phyloP scores from a whole-genome alignment of 2,888 invertebrate genomes.

The Meteorus cinctellus region DNA sequence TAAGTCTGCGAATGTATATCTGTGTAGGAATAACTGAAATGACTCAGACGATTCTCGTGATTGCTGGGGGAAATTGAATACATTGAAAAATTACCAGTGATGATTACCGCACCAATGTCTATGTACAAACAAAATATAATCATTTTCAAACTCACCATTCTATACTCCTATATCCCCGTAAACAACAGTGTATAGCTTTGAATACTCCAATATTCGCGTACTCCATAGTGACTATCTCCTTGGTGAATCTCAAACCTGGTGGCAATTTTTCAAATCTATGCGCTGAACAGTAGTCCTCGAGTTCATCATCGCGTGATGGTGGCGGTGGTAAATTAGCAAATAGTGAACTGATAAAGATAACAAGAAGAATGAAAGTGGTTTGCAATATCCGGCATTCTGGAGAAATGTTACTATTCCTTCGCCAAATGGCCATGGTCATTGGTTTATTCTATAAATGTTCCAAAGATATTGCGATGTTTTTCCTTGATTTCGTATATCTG shows the following conservation, averaged over 20 bases:
- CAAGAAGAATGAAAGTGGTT: slow-evolving; percentile 6
- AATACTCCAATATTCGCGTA: slow-evolving; percentile 82
- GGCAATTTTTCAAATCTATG: slow-evolving; percentile 77
- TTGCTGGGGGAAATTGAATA: background rate
- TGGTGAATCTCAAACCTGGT: slow-evolving; percentile 83
- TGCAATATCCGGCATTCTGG: background rate
- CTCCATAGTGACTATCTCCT: slow-evolving; percentile 81
- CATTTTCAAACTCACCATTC: slow-evolving; percentile 84
- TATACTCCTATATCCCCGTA: slow-evolving; percentile 84
- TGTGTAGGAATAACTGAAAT: background rate
- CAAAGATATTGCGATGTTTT: background rate
- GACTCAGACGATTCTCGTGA: background rate
- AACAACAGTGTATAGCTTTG: slow-evolving; percentile 86
- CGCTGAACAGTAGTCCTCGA: slow-evolving; percentile 77
- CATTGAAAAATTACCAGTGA: background rate
- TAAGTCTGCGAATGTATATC: background rate
- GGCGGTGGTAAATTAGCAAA: slow-evolving; percentile 25
- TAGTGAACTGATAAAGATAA: slow-evolving; percentile 9
- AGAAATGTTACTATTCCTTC: background rate
- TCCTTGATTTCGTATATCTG: background rate
- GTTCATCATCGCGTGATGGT: slow-evolving; percentile 55
- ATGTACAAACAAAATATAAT: slow-evolving; percentile 20
- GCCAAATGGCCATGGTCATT: slow-evolving; percentile 20
- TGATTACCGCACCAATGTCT: background rate
- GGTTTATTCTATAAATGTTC: background rate